Evolutionary conservation across 2,888 invertebrate genomes (phyloP).

Genomic region (Epinotia brunnichana): DNA sequence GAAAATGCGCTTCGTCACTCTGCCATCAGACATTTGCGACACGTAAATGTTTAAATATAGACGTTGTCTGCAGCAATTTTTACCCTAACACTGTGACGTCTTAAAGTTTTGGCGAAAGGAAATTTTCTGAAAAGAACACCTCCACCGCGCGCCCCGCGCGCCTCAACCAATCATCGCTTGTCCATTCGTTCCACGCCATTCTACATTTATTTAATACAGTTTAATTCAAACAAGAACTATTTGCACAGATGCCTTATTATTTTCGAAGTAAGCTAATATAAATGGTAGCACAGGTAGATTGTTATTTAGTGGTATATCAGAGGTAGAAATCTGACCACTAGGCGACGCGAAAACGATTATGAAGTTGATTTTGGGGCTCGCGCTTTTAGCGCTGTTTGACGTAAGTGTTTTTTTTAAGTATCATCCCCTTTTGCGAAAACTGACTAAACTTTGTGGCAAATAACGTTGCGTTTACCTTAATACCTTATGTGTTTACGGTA

Average conservation of each 20-base stretch:
- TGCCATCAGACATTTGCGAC: no score
- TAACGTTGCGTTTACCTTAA: no score
- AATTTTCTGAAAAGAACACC: neutral
- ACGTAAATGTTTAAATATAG: no score
- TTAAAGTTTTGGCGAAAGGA: neutral
- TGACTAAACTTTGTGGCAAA: no score
- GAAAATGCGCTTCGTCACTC: no score
- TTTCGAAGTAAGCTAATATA: constrained; percentile 39
- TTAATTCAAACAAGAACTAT: constrained; percentile 32
- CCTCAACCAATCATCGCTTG: constrained; percentile 5
- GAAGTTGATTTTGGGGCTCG: constrained; percentile 39
- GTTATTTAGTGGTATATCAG: constrained; percentile 42
- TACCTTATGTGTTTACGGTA: no score
- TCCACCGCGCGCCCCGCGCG: neutral
- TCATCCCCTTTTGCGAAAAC: no score
- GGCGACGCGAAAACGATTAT: constrained; percentile 25
- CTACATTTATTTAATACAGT: constrained; percentile 31
- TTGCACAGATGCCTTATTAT: constrained; percentile 41
- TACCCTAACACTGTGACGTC: neutral
- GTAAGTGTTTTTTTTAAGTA: constrained; percentile 24
- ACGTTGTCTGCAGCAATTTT: neutral
- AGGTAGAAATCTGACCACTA: constrained; percentile 44
- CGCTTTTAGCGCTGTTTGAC: constrained; percentile 36
- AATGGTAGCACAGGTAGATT: constrained; percentile 14
- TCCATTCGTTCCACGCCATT: constrained; percentile 9